phyloP scores from a whole-genome alignment of 2,888 invertebrate genomes.

The Sinohyriopsis cumingii region DNA sequence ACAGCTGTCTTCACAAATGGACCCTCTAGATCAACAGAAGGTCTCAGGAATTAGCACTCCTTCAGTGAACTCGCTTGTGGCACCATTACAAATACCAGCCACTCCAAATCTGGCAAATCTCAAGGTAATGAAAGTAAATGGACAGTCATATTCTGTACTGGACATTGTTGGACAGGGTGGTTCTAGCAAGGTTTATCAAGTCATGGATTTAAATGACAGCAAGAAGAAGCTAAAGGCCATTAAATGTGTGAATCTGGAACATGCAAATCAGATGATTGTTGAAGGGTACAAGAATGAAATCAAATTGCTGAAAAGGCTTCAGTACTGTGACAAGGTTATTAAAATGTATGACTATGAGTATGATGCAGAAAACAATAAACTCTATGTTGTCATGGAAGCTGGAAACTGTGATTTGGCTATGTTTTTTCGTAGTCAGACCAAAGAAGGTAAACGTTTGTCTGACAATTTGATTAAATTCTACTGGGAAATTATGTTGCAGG shows the following conservation, averaged over 20 bases:
- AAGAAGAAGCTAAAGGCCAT: conserved; percentile 80
- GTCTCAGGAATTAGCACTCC: too few relatives aligned
- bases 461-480: conserved; percentile 87
- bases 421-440: conserved; percentile 72
- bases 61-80: too few relatives aligned
- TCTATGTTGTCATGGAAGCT: conserved; percentile 92
- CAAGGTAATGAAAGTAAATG: conserved; percentile 77
- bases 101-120: conserved; percentile 21
- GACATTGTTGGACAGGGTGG: conserved; percentile 90
- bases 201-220: conserved; percentile 75
- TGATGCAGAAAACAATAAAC: conserved; percentile 75
- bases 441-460: conserved; percentile 74
- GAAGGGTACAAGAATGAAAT: conserved; percentile 93
- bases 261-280: conserved; percentile 79
- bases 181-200: conserved; percentile 83
- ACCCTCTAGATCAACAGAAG: too few relatives aligned
- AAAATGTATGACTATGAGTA: conserved; percentile 89
- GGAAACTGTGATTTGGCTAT: conserved; percentile 91
- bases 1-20: too few relatives aligned
- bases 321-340: conserved; percentile 87
- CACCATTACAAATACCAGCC: too few relatives aligned
- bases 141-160: conserved; percentile 82
- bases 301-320: conserved; percentile 84
- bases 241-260: conserved; percentile 86
- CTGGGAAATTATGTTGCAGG: conserved; percentile 94